Evolutionary conservation across 1,140 invertebrate genomes (phyloP), one percentile per base, ranked within the genome.

Genomic region (Lepidotrigona ventralis): DNA sequence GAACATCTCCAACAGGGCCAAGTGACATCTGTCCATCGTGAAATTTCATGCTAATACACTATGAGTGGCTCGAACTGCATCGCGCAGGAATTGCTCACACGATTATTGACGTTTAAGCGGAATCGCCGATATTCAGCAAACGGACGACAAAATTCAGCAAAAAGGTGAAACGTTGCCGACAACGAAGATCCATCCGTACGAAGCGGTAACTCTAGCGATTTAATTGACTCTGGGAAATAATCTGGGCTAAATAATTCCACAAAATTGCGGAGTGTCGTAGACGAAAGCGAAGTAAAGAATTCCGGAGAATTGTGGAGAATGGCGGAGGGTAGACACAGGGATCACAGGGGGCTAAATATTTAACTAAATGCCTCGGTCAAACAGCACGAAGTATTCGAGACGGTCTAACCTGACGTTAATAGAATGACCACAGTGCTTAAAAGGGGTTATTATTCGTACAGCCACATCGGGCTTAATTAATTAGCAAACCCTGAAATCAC

Each of bases 21-120:
- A 64, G 76, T 58, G 76, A 79, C 82, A 33, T 15, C 69, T 73
- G 82, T 83, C 69, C 51, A 79, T 83, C 58, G 60, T 29, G 69
- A 66, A 83, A 79, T 83, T 79, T 72, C 58, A 53, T 33, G 23
- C 29, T 83, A 79, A 79, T 66, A 66, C 66, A 46, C 21, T 19
- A 39, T 26, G 19, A 78, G 72, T 75, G 63, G 79, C 46, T 70
- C 33, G 26, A 23, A 51, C n/a, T 33, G 14, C 46, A 51, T 54
- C 72, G 64, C 56, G 39, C 29, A 53, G 54, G 66, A 63, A 60
- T 19, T 23, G 21, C 14, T 53, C 39, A 0, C 17, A 23, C 21
- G 53, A 29, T 46, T 19, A 46, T 29, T 46, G 72, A 21, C 19
- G 29, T 66, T 81, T 26, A 1, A 12, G 21, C 23, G 33, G 56